Evolutionary conservation across 2,888 invertebrate genomes (phyloP), one percentile per base, ranked within the genome.

Genomic region (Desoria tigrina): DNA sequence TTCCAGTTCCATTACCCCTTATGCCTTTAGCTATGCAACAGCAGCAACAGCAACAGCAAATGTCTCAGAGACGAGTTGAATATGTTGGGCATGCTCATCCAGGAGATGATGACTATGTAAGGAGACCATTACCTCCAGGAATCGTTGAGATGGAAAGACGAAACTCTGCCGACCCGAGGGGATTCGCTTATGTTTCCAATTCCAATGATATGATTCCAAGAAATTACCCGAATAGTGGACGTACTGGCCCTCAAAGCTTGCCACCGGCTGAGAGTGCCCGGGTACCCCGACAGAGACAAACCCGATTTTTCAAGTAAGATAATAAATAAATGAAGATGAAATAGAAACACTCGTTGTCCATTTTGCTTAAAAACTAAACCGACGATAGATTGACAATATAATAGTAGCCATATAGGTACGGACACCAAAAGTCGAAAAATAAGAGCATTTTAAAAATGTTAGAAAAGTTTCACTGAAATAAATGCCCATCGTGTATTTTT

Each of bases 1-100:
- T 86, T 45, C 84, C 85, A 1, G 81, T 86, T 45, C 84, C 85
- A 1, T 68, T 85, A 72, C 84, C 84, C 32, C 82, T 84, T 1
- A 83, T 86, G 11, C 78, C 85, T 66, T 81, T 84, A 70, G 77
- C 78, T 51, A 83, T 84, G 42, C 84, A 84, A 72, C 85, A 84
- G 7, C 28, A 28, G 2, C 37, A 58, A 16, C 3, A 86, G 70
- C 83, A 86, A 50, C 9, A 55, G 59, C 37, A 58, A 58, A 37
- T 54, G 42, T 1, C 37, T 23, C 49, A 56, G 1, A 45, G 69
- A 50, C 18, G 69, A 21, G 69, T 69, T 1, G 66, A 49, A 14
- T 69, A 61, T 45, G 65, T 65, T 45, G 68, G 70, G 1, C 62
- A 70, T 37, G 69, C 63, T 1, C 66, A 65, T 27, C 65, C 68